phyloP scores from a whole-genome alignment of 2,888 invertebrate species.

The Bembecia ichneumoniformis region DNA sequence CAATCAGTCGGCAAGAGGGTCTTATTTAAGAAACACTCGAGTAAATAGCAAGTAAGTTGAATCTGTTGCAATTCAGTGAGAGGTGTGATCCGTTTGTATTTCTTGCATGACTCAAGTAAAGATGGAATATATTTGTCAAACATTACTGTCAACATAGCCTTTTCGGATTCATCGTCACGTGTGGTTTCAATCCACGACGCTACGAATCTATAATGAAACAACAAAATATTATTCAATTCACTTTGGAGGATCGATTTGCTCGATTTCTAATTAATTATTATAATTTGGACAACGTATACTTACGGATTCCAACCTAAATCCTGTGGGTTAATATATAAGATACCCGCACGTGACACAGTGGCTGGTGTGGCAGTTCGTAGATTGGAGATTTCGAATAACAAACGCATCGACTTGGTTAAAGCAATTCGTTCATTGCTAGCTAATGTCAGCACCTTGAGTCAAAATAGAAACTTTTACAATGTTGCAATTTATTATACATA shows the following conservation, averaged over 20 bases:
- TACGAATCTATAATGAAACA: constrained; percentile 75
- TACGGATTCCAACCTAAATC: constrained; percentile 96
- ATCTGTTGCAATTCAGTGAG: constrained; percentile 92
- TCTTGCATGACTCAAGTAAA: constrained; percentile 81
- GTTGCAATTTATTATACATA: neutral
- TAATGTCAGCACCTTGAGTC: constrained; percentile 81
- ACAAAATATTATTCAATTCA: too few species aligned
- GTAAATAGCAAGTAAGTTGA: constrained; percentile 87
- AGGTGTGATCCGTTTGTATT: constrained; percentile 91
- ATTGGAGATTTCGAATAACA: constrained; percentile 94
- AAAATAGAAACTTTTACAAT: neutral
- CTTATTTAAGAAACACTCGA: constrained; percentile 87
- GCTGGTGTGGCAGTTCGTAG: constrained; percentile 94
- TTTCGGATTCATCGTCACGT: constrained; percentile 78
- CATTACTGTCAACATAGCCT: constrained; percentile 85
- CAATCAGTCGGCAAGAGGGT: constrained; percentile 88
- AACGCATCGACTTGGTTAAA: constrained; percentile 87
- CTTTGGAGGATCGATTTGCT: too few species aligned
- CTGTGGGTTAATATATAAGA: constrained; percentile 93
- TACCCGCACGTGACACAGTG: constrained; percentile 95
- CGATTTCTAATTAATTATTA: too few species aligned
- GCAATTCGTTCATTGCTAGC: constrained; percentile 97
- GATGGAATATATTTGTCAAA: constrained; percentile 95
- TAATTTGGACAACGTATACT: too few species aligned
- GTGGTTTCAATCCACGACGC: constrained; percentile 90